These are phyloP conservation scores for Caenorhabditis doughertyi DNA, from an alignment of 2,888 invertebrate species.

Conservation along the genomic window DNA sequence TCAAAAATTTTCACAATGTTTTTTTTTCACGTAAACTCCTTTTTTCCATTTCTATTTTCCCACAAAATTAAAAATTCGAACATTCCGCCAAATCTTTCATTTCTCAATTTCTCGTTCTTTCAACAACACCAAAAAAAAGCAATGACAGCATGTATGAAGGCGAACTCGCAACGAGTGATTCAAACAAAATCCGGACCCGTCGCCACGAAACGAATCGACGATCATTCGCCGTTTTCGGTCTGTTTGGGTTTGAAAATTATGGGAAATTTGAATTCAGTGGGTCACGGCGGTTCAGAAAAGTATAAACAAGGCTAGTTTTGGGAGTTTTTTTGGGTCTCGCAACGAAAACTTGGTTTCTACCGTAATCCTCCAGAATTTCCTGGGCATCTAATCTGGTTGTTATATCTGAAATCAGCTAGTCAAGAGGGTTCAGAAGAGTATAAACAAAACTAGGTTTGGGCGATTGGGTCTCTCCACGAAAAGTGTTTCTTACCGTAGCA, in stretches of 20 bases:
- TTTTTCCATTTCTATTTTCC: no score
- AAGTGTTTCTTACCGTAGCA: no score
- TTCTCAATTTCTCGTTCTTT: slow-evolving; percentile 5
- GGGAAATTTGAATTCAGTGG: neutral
- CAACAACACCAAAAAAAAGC: neutral
- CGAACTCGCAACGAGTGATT: slow-evolving; percentile 25
- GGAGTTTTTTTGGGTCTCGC: neutral
- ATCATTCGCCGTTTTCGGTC: slow-evolving; percentile 42
- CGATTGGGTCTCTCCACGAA: no score
- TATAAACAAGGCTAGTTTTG: neutral
- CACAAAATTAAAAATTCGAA: no score
- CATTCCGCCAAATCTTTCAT: neutral
- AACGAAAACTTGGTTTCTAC: no score
- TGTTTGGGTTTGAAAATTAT: neutral
- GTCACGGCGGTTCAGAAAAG: neutral
- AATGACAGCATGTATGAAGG: slow-evolving; percentile 30
- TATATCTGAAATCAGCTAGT: no score
- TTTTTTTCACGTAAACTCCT: no score
- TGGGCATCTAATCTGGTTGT: no score
- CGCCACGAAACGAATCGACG: slow-evolving; percentile 33
- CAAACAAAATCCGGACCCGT: slow-evolving; percentile 16
- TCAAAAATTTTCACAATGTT: no score
- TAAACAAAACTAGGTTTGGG: no score
- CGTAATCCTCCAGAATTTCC: no score
- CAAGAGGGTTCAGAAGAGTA: no score